Evolutionary conservation across 2,888 invertebrate genomes (phyloP), one percentile per base, ranked within the genome.

Genomic region (Neoitamus cyanurus): DNA sequence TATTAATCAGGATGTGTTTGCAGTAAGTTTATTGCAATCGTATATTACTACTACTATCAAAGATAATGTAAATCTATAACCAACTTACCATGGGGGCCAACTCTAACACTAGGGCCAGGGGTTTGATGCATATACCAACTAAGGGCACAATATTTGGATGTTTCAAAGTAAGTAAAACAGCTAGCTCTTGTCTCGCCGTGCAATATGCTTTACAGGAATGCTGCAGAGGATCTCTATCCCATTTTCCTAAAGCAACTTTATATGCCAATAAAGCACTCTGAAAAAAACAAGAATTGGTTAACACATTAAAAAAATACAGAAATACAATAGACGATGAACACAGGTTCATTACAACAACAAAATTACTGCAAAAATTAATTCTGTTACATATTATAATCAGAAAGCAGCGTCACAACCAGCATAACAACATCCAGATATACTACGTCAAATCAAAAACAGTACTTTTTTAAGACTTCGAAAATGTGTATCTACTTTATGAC

Each of bases 201-300:
- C 97, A 97, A 92, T 99, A 99, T 0, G 99, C 98, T 90, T 98
- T 97, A 89, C 98, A 98, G 0, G 98, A 97, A 86, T 96, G 97
- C 89, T 98, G 96, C 34, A 96, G 91, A 0, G 98, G 97, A 90
- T 98, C 98, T 42, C 98, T 93, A 88, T 97, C 96, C 98, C 99
- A 99, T 89, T 98, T 97, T 42, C 96, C 95, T 86, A 94, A 92
- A 0, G 96, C 96, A 70, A 95, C 95, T 93, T 91, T 91, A 80
- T 91, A 91, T 7, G 91, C 91, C 88, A 91, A 89, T 6, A 91
- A 85, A 0, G 91, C 91, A 86, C 91, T 91, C 90, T 91, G 42
- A 31, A 25, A 83, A 87, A 84, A 31, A 7, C 6, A 42, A 34
- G 34, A 46, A 77, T 25, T 69, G 3, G 3, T 28, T 82, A 7